Evolutionary conservation across 2,797 vertebrate genomes (phyloP), one percentile per base, ranked within the genome.

Genomic region (Salarias fasciatus): DNA sequence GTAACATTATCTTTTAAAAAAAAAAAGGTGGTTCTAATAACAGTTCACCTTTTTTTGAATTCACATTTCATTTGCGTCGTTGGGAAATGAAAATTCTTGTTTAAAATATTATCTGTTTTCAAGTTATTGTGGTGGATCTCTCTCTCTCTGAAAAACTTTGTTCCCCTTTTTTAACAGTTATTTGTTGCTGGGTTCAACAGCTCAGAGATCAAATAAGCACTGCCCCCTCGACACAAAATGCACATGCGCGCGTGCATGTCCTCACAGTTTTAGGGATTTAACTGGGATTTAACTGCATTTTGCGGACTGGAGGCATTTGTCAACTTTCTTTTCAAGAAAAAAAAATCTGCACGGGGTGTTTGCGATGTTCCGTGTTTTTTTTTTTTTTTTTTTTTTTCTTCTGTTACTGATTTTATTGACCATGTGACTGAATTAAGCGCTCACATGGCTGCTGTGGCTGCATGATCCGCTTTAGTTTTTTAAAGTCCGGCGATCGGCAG

Each of bases 341-440:
- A 35, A 1, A 35, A 9, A 69, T 15, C 70, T 53, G 46, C 44
- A 12, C 47, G 46, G 54, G 45, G 48, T 75, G 74, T 79, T 79
- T 56, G 53, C 36, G 15, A 44, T 77, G 78, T 72, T 63, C 70
- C 63, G 72, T 80, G 60, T 63, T 9, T 35, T 66, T 70, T 76
- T 54, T 54, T 65, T 64, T 70, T 53, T 59, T 50, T 48, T 44
- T 41, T 48, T 33, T n/a, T n/a, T n/a, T n/a, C n/a, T n/a, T n/a
- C n/a, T n/a, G 58, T 77, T 62, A 75, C 72, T 70, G 77, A 76
- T 83, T 84, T 63, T 42, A 69, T 11, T 72, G 74, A 88, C 83
- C 93, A 93, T 93, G 93, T 94, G 93, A 94, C 90, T 81, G 84
- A 64, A 77, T 89, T 79, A 87, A 71, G 82, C 52, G 84, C 91